These are phyloP conservation scores for Eunapius fragilis DNA, from an alignment of 37 sponge, comb jelly and placozoan genomes.

Conservation along the genomic window DNA sequence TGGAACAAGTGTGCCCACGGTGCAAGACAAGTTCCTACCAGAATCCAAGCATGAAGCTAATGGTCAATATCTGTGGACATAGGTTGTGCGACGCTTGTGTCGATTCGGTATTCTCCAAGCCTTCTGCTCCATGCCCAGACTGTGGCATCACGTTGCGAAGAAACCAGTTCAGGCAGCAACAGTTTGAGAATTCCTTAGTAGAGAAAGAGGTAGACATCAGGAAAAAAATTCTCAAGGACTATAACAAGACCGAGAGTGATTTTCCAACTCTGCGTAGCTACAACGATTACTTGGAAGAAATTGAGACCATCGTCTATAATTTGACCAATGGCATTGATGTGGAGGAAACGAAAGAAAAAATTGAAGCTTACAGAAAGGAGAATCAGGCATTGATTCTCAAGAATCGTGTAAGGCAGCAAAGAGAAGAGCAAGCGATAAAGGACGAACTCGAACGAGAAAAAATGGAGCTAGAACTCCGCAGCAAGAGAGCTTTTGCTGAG, in stretches of 20 bases:
- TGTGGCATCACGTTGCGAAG: conserved; percentile 82
- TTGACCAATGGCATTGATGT: conserved; percentile 82
- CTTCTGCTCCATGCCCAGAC: conserved; percentile 91
- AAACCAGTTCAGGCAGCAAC: conserved; percentile 78
- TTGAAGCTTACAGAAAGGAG: conserved; percentile 85
- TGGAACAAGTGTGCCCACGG: conserved; percentile 93
- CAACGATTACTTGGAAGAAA: conserved; percentile 97
- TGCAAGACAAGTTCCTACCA: conserved; percentile 94
- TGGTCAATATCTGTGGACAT: conserved; percentile 98
- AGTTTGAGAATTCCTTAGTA: conserved; percentile 89
- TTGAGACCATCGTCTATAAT: conserved; percentile 92
- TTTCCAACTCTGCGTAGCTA: conserved; percentile 77
- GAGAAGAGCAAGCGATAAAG: conserved; percentile 39
- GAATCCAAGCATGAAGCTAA: conserved; percentile 84
- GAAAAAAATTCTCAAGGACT: conserved; percentile 92
- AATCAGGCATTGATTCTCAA: conserved; percentile 82
- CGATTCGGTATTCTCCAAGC: conserved; percentile 85
- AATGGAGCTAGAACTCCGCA: conserved; percentile 44
- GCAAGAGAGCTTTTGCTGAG: conserved; percentile 21
- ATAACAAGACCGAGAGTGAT: conserved; percentile 87
- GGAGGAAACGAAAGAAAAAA: conserved; percentile 62
- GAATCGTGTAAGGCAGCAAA: conserved; percentile 69
- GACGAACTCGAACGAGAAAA: conserved; percentile 26
- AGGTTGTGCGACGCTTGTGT: conserved; percentile 95
- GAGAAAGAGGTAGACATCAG: conserved; percentile 96